Evolutionary conservation across 2,113 vertebrate species (phyloP), one percentile per base, ranked within the genome.

Genomic region (Misgurnus anguillicaudatus): DNA sequence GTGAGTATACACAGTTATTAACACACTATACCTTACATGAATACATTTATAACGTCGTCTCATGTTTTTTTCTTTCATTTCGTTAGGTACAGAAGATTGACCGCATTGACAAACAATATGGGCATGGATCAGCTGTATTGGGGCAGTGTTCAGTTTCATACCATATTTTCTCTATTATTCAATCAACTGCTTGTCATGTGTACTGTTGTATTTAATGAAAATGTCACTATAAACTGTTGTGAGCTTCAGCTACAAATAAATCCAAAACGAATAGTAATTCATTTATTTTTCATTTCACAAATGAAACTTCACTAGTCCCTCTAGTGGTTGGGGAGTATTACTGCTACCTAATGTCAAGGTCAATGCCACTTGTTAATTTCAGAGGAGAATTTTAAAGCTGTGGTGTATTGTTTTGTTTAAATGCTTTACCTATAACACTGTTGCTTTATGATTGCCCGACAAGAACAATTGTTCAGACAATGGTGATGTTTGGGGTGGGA

Each of bases 131-230:
- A 39, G 57, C 42, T 48, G 41, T 69, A 13, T 60, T 14, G 9
- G 17, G 51, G 55, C 55, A 13, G 69, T 62, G 8, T 65, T 24
- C 53, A 14, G 61, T 66, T 80, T 65, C 38, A 69, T 86, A 41
- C 47, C 60, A 19, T 80, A 67, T 85, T 66, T 48, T 42, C 45
- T 53, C 57, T 79, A 39, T 13, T 68, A 75, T 57, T 53, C 77
- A 73, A 65, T 86, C 86, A 38, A 71, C 83, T 85, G 80, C 86
- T 67, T 66, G 84, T 87, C 16, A 88, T 45, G 72, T 89, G 87
- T 90, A 87, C 75, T 58, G 82, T 69, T 90, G 88, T 91, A 90
- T 90, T 91, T 93, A 92, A 89, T 85, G 73, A 87, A 87, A 84
- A 82, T 90, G 85, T 86, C 63, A 36, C 24, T 64, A 53, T 64